Conservation (phyloP, 2,113 vertebrate genomes). For the Probosciger aterrimus region DNA sequence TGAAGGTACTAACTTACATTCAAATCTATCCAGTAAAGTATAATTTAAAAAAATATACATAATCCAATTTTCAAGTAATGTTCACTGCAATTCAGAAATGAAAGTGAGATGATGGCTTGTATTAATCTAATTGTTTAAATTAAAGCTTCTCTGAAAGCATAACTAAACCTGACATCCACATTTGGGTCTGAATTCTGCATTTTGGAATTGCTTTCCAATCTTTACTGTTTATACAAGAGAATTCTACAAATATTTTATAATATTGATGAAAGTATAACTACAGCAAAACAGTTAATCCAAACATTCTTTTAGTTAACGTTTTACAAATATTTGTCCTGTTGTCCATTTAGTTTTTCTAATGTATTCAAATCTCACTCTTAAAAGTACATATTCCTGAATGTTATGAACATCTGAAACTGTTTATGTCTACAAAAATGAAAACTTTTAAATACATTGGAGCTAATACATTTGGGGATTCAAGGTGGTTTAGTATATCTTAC, state of each 20-base stretch:
- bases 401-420: not conserved
- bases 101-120: not conserved
- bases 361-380: not conserved
- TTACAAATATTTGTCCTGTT: not conserved
- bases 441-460: not conserved
- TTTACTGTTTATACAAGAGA: not conserved
- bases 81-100: not conserved
- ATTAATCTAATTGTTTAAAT: not conserved
- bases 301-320: not conserved
- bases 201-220: not conserved
- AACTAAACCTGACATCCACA: not conserved
- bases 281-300: not conserved
- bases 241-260: not conserved
- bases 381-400: not conserved
- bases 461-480: not conserved
- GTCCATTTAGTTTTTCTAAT: not conserved
- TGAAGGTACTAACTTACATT: slow-evolving; percentile 69
- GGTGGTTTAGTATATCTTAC: not conserved
- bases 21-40: not conserved
- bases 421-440: not conserved
- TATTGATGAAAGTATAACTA: not conserved
- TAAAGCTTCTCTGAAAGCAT: not conserved
- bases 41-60: not conserved
- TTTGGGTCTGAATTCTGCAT: not conserved
- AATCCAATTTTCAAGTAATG: not conserved